phyloP scores from a whole-genome alignment of 1,140 invertebrate species.

The Drosophila ananassae region DNA sequence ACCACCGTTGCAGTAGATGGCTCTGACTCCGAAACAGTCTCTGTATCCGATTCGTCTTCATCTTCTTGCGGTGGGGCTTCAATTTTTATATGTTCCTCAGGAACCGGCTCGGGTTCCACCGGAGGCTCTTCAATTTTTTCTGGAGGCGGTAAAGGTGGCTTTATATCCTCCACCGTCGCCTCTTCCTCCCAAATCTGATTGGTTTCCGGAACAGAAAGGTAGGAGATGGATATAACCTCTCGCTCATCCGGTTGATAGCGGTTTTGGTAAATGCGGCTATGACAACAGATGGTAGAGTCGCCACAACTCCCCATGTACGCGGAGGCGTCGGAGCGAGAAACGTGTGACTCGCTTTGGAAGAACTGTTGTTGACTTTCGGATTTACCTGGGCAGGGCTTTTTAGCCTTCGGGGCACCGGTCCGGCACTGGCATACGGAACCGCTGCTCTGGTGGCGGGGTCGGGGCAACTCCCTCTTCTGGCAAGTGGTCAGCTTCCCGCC shows the following conservation, averaged over 20 bases:
- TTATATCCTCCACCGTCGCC: neutral
- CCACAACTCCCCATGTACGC: conserved; percentile 9
- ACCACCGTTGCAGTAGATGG: neutral
- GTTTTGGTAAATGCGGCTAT: neutral
- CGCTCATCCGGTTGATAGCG: conserved; percentile 10
- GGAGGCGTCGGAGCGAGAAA: neutral
- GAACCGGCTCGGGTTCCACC: neutral
- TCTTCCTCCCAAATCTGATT: neutral
- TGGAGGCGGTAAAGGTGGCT: no score
- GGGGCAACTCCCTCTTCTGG: neutral
- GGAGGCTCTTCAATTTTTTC: neutral
- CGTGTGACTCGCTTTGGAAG: neutral
- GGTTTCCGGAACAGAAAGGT: neutral
- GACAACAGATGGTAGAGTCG: conserved; percentile 1
- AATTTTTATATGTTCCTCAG: neutral
- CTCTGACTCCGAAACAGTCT: neutral
- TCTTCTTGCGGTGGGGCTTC: neutral
- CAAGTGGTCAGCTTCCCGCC: conserved; percentile 13
- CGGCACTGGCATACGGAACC: conserved; percentile 4
- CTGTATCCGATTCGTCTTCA: neutral
- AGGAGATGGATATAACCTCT: conserved; percentile 22
- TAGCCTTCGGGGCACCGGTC: neutral
- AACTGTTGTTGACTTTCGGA: neutral
- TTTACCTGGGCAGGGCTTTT: conserved; percentile 24
- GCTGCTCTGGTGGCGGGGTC: neutral